Conservation (phyloP, 2,797 vertebrate species). For the Odontamblyopus rebecca region DNA sequence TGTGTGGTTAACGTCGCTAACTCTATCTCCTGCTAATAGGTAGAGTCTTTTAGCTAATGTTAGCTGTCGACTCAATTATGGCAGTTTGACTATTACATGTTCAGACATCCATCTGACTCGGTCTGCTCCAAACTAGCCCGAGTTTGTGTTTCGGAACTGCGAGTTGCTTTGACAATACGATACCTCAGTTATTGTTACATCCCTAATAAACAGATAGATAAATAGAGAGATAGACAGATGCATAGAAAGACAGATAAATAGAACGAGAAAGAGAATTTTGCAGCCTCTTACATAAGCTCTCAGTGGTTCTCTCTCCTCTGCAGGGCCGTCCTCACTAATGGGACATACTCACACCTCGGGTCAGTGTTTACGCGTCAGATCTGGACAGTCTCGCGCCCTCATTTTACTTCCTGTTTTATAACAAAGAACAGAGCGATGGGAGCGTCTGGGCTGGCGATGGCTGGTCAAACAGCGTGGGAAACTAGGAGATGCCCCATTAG, state of each 20-base stretch:
- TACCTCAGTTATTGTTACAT: too few species aligned
- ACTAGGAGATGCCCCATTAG: constrained; percentile 8
- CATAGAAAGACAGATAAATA: neutral
- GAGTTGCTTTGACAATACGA: too few species aligned
- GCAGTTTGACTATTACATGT: too few species aligned
- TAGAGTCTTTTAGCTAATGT: too few species aligned
- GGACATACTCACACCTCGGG: constrained; percentile 61
- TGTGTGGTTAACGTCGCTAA: too few species aligned
- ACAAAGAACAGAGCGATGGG: constrained; percentile 26
- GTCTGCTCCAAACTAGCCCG: too few species aligned
- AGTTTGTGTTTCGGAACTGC: too few species aligned
- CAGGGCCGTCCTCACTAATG: constrained; percentile 52
- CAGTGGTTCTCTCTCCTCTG: neutral
- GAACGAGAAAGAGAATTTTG: neutral
- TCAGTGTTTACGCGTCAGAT: constrained; percentile 57
- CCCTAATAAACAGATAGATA: too few species aligned
- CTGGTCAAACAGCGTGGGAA: constrained; percentile 52
- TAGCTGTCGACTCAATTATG: too few species aligned
- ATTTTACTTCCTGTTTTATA: constrained; percentile 29
- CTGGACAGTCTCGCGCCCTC: constrained; percentile 51
- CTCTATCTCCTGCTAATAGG: too few species aligned
- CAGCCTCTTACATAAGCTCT: constrained; percentile 61
- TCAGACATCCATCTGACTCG: too few species aligned
- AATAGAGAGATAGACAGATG: too few species aligned
- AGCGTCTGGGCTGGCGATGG: constrained; percentile 24